Percentiles rank a stretch among this genome's conserved stretches.
phyloP scores from a whole-genome alignment of 2,797 vertebrate genomes.

The Novumbra hubbsi region DNA sequence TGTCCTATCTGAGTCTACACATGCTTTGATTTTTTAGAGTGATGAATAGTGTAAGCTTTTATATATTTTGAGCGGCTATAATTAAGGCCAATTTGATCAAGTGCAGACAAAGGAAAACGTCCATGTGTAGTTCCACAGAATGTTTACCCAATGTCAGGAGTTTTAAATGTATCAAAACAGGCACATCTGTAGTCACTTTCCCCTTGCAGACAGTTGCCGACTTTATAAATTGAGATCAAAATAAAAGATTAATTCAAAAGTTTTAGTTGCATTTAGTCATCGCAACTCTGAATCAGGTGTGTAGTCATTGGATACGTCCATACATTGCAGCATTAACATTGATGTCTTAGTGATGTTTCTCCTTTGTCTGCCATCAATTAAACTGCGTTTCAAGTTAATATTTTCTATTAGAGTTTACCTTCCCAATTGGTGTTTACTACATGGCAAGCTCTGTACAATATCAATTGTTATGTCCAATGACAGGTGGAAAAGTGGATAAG shows the following conservation, averaged over 20 bases:
- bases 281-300: neutral
- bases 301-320: neutral
- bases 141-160: neutral
- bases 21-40: slow-evolving; percentile 48
- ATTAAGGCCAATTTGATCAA: slow-evolving; percentile 18
- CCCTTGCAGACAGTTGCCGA: neutral
- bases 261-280: neutral
- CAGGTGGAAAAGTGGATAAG: slow-evolving; percentile 15
- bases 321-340: neutral
- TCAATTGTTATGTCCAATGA: slow-evolving; percentile 36
- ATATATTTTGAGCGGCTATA: slow-evolving; percentile 50
- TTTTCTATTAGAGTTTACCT: slow-evolving; percentile 17
- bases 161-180: neutral
- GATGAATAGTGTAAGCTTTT: slow-evolving; percentile 54
- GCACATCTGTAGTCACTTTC: neutral
- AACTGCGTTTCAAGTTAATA: neutral
- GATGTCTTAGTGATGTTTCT: neutral
- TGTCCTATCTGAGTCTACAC: slow-evolving; percentile 51
- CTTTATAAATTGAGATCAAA: neutral
- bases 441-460: slow-evolving; percentile 53
- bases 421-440: slow-evolving; percentile 43
- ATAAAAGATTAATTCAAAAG: neutral
- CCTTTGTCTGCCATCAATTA: neutral
- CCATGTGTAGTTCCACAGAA: neutral
- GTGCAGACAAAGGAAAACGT: neutral